These are phyloP conservation scores for Myanophis thanlyinensis DNA, from an alignment of 2,113 vertebrate species.

Conservation along the genomic window DNA sequence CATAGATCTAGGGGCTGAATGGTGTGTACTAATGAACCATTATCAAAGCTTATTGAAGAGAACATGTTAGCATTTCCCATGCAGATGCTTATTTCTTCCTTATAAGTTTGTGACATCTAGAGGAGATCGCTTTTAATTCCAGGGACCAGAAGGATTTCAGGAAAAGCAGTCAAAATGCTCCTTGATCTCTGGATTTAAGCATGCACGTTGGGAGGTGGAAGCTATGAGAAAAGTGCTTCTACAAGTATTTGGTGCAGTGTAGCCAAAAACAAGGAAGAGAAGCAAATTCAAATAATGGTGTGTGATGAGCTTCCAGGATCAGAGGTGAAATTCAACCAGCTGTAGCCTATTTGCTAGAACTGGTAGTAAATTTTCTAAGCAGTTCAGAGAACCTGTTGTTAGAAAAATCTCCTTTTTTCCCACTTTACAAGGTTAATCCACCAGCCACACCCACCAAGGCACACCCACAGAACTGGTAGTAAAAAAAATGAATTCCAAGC, in stretches of 20 bases:
- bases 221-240: not conserved
- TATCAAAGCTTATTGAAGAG: not conserved
- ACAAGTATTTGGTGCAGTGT: not conserved
- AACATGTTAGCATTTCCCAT: not conserved
- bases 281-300: not conserved
- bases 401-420: too few relatives aligned
- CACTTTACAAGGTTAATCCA: too few relatives aligned
- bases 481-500: too few relatives aligned
- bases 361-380: too few relatives aligned
- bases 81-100: not conserved
- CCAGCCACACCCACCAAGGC: too few relatives aligned
- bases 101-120: too few relatives aligned
- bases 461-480: too few relatives aligned
- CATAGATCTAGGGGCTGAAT: not conserved
- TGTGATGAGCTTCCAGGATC: not conserved
- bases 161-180: not conserved
- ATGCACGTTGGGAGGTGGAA: not conserved
- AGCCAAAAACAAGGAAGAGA: not conserved
- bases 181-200: not conserved
- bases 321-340: too few relatives aligned
- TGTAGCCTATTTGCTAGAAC: too few relatives aligned
- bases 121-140: not conserved
- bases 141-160: not conserved
- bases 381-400: too few relatives aligned
- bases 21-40: not conserved